A percentile compares a stretch with the other conserved stretches of the same genome.
Conservation (phyloP, 2,797 vertebrate species). For the Cossypha niveicapilla region DNA sequence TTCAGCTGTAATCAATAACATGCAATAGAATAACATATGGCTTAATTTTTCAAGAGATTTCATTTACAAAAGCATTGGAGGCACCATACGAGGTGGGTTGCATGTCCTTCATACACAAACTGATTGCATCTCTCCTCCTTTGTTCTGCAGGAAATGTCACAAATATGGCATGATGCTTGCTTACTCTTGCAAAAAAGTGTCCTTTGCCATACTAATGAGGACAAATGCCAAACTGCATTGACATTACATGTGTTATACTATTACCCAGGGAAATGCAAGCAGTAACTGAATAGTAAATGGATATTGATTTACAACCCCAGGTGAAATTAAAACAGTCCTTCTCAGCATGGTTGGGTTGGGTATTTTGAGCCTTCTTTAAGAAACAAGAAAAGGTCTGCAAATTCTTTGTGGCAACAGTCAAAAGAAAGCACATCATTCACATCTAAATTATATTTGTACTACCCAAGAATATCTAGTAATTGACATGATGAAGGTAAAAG, state of each 20-base stretch:
- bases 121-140: neutral
- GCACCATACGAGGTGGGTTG: neutral
- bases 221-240: slow-evolving; percentile 69
- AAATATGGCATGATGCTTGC: slow-evolving; percentile 33
- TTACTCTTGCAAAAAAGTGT: slow-evolving; percentile 62
- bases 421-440: neutral
- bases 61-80: neutral
- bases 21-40: neutral
- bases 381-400: slow-evolving; percentile 3
- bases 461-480: neutral
- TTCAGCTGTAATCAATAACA: neutral
- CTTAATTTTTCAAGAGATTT: neutral
- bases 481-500: neutral
- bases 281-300: slow-evolving; percentile 67
- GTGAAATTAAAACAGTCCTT: slow-evolving; percentile 67
- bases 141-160: slow-evolving; percentile 22
- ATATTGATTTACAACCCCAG: slow-evolving; percentile 72
- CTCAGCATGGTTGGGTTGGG: neutral
- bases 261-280: slow-evolving; percentile 68
- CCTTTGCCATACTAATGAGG: slow-evolving; percentile 72
- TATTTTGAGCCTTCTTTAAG: neutral
- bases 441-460: neutral
- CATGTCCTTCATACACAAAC: neutral
- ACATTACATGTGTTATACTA: slow-evolving; percentile 63
- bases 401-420: neutral